Evolutionary conservation across 2,113 vertebrate genomes (phyloP), one percentile per base, ranked within the genome.

Genomic region (Fregetta grallaria): DNA sequence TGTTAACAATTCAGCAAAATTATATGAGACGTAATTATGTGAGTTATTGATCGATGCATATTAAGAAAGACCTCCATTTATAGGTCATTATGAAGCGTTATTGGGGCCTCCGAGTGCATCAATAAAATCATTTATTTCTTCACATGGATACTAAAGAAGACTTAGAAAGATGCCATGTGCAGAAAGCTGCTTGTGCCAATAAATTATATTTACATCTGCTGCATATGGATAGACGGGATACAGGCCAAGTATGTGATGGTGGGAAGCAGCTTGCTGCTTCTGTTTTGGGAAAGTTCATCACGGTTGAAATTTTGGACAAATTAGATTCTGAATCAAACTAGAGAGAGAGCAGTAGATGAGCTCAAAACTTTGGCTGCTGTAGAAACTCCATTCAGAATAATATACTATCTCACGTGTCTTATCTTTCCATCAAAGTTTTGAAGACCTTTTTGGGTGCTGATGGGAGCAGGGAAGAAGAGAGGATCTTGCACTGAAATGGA

Each of bases 231-330:
- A 97, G 97, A 97, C 58, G 96, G 98, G 98, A 98, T 94, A 89
- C 80, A 82, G 96, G 98, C 98, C 98, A 98, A 98, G 97, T 97
- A 97, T 97, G 97, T 88, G 95, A 97, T 96, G 97, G 97, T 98
- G 97, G 97, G 97, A 98, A 98, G 98, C 98, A 98, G 98, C 98
- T 98, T 98, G 98, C 97, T 98, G 97, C 97, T 98, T 98, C 98
- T 98, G 98, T 98, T 98, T 98, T 97, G 95, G 98, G 98, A 98
- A 97, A 97, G 97, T 98, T 98, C 97, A 97, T 96, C 97, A 96
- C 74, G 90, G 97, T 97, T 96, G 95, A 97, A 97, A 95, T 97
- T 97, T 97, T 96, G 97, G 97, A 97, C 96, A 97, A 97, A 97
- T 97, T 96, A 96, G 91, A 97, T 96, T 98, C 96, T 97, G 98